These are phyloP conservation scores for Drosophila pullipes DNA, from an alignment of 2,888 invertebrate genomes.

Conservation along the genomic window DNA sequence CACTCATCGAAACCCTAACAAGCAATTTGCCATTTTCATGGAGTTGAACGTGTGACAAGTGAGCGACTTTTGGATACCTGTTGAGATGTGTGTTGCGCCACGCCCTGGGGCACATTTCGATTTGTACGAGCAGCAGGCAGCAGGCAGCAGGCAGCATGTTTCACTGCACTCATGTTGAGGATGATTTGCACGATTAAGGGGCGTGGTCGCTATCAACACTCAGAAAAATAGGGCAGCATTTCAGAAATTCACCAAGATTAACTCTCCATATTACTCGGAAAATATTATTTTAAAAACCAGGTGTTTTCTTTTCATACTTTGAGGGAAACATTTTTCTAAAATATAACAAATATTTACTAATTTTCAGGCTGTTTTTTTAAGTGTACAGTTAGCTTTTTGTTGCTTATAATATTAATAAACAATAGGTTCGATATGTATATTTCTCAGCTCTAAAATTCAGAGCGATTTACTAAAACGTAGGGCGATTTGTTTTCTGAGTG, in stretches of 20 bases:
- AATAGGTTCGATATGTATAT: not conserved
- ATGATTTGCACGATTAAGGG: slow-evolving; percentile 52
- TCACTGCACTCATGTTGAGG: slow-evolving; percentile 53
- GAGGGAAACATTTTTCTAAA: not conserved
- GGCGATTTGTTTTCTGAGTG: not conserved
- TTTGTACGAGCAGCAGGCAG: slow-evolving; percentile 61
- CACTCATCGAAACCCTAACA: slow-evolving; percentile 14
- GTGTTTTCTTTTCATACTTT: not conserved
- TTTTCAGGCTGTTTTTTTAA: not conserved
- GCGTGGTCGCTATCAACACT: slow-evolving; percentile 3
- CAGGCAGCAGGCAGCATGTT: slow-evolving; percentile 45
- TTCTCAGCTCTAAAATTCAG: not conserved
- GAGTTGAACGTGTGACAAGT: slow-evolving; percentile 32
- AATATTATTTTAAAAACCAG: not conserved
- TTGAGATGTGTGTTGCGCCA: slow-evolving; percentile 53
- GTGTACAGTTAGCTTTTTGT: not conserved
- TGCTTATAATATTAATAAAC: not conserved
- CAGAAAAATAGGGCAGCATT: not conserved
- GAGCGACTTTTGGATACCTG: slow-evolving; percentile 55
- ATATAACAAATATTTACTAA: not conserved
- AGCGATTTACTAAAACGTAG: not conserved
- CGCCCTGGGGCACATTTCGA: slow-evolving; percentile 52
- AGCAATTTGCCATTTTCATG: slow-evolving; percentile 56
- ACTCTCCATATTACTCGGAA: not conserved
- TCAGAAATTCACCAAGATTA: not conserved